Conservation (phyloP, 64 coral and sea anemone genomes). For the Porites australiensis region DNA sequence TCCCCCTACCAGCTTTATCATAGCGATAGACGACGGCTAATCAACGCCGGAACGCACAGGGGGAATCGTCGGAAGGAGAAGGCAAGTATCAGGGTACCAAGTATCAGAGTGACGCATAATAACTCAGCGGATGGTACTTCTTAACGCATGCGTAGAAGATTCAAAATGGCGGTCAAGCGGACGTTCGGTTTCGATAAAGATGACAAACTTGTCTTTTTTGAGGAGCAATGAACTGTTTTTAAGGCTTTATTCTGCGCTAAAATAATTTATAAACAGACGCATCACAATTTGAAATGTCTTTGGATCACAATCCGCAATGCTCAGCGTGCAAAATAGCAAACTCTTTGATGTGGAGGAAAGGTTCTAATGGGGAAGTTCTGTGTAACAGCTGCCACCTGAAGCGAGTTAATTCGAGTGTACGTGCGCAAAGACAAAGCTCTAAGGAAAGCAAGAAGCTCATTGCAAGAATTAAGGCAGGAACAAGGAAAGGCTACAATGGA, state of each 20-base stretch:
- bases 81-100: neutral
- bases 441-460: slow-evolving; percentile 88
- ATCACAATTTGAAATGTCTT: slow-evolving; percentile 65
- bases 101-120: too few relatives aligned
- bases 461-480: slow-evolving; percentile 88
- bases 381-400: slow-evolving; percentile 99
- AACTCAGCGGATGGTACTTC: neutral
- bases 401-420: slow-evolving; percentile 82
- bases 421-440: slow-evolving; percentile 87
- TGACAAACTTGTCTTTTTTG: too few relatives aligned
- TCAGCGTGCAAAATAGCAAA: slow-evolving; percentile 96
- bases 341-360: slow-evolving; percentile 97
- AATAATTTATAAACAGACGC: too few relatives aligned
- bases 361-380: slow-evolving; percentile 83
- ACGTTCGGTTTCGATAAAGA: too few relatives aligned
- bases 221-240: too few relatives aligned
- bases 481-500: slow-evolving; percentile 92
- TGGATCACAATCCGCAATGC: slow-evolving; percentile 85
- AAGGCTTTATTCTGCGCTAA: too few relatives aligned
- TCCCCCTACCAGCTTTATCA: too few relatives aligned
- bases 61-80: too few relatives aligned
- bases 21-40: too few relatives aligned
- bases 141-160: slow-evolving; percentile 15
- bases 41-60: too few relatives aligned
- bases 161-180: slow-evolving; percentile 65